Evolutionary conservation across 2,113 vertebrate genomes (phyloP).

Genomic region (Sinocyclocheilus grahami): DNA sequence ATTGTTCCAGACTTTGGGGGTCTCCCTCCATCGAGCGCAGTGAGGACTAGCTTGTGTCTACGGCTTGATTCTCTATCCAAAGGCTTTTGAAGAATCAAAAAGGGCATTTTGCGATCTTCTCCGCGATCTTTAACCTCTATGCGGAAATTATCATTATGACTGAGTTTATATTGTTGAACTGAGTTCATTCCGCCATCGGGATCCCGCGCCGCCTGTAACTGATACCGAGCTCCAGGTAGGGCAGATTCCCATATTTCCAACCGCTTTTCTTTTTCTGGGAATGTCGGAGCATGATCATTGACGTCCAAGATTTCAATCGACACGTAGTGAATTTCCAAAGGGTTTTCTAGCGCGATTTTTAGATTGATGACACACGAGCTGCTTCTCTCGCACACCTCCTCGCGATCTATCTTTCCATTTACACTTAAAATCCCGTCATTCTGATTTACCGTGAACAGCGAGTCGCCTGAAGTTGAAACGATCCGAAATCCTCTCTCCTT

Average conservation of each 20-base stretch:
- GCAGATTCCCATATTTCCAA: conserved; percentile 67
- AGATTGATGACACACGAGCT: conserved; percentile 66
- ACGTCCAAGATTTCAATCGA: conserved; percentile 69
- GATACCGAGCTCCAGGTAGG: conserved; percentile 58
- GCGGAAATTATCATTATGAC: conserved; percentile 66
- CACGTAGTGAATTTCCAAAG: conserved; percentile 71
- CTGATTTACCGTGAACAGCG: conserved; percentile 65
- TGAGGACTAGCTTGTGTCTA: conserved; percentile 53
- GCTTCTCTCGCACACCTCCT: conserved; percentile 65
- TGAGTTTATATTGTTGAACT: conserved; percentile 65
- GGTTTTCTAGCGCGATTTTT: conserved; percentile 71
- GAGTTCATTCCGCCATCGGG: conserved; percentile 63
- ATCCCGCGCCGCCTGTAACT: conserved; percentile 63
- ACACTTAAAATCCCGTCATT: conserved; percentile 67
- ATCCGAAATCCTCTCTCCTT: conserved; percentile 66
- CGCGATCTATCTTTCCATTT: conserved; percentile 66
- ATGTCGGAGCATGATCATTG: conserved; percentile 70
- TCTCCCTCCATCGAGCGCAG: conserved; percentile 59
- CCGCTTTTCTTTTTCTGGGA: conserved; percentile 46
- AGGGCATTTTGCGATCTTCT: conserved; percentile 61
- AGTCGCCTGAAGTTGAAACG: conserved; percentile 52
- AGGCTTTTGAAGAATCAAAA: conserved; percentile 61
- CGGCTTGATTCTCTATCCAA: conserved; percentile 66
- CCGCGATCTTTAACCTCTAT: conserved; percentile 65
- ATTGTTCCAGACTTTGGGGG: conserved; percentile 53